Percentiles rank a stretch among this genome's conserved stretches.
Conservation (phyloP, 2,113 vertebrate genomes). For the Corythaixoides concolor region DNA sequence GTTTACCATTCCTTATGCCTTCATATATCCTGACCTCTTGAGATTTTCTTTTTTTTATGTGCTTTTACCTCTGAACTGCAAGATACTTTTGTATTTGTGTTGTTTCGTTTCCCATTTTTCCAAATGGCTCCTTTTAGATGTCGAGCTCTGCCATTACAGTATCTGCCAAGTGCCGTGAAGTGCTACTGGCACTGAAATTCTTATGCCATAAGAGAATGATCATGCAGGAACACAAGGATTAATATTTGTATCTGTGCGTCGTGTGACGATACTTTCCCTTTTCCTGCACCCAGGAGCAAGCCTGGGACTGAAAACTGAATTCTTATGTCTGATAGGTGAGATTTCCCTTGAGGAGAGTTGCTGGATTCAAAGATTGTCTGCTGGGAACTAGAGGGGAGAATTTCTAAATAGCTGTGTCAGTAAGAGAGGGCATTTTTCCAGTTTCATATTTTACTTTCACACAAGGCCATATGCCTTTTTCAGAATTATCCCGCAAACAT, state of each 20-base stretch:
- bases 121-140: neutral
- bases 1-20: conserved; percentile 15
- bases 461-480: neutral
- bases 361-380: neutral
- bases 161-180: neutral
- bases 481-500: neutral
- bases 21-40: neutral
- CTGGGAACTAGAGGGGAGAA: neutral
- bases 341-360: neutral
- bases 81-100: neutral
- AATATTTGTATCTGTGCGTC: neutral
- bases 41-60: neutral
- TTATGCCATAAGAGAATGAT: neutral
- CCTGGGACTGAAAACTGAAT: neutral
- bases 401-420: conserved; percentile 1
- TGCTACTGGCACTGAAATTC: neutral
- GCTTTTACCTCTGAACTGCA: neutral
- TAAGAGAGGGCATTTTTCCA: neutral
- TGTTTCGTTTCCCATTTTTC: neutral
- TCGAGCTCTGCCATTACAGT: neutral
- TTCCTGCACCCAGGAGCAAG: neutral
- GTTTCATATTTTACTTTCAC: neutral
- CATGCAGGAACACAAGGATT: neutral
- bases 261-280: neutral
- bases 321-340: neutral